Conservation (phyloP, 2,888 invertebrate genomes). For the Portevinia maculata region DNA sequence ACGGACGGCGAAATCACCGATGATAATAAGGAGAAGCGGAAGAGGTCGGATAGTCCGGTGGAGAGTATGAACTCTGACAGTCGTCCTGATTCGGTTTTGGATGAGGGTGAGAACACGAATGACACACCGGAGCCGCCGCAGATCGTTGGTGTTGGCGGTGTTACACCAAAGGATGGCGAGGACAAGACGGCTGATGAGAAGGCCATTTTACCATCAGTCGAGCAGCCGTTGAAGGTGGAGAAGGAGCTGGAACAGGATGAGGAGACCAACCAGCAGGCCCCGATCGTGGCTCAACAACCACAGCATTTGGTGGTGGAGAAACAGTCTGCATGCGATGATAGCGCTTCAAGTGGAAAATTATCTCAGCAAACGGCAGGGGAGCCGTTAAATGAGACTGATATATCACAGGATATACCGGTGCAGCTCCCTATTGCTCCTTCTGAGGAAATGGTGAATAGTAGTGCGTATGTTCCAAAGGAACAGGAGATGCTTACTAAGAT, state of each 20-base stretch:
- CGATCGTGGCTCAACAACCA: conserved; percentile 75
- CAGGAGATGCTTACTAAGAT: conserved; percentile 82
- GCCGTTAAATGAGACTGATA: conserved; percentile 78
- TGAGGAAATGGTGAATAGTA: conserved; percentile 78
- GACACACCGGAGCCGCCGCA: conserved; percentile 81
- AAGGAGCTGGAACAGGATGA: conserved; percentile 78
- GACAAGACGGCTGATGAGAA: conserved; percentile 76
- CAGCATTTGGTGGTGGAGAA: conserved; percentile 55
- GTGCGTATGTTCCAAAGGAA: conserved; percentile 78
- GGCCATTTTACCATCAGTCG: conserved; percentile 51
- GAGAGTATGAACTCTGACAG: conserved; percentile 94
- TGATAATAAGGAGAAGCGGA: conserved; percentile 84
- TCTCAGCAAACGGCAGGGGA: conserved; percentile 77
- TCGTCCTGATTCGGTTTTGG: conserved; percentile 88
- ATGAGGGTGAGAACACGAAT: conserved; percentile 85
- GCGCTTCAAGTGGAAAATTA: conserved; percentile 43
- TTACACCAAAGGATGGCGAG: conserved; percentile 81
- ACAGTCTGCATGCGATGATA: conserved; percentile 30
- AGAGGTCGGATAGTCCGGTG: conserved; percentile 87
- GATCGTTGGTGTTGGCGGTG: conserved; percentile 78
- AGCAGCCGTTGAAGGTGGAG: conserved; percentile 75
- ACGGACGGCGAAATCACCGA: conserved; percentile 82
- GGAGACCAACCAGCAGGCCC: conserved; percentile 81
- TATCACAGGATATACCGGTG: conserved; percentile 46
- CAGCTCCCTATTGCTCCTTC: conserved; percentile 49